phyloP scores from a whole-genome alignment of 2,888 invertebrate species.

The Pasiphila rectangulata region DNA sequence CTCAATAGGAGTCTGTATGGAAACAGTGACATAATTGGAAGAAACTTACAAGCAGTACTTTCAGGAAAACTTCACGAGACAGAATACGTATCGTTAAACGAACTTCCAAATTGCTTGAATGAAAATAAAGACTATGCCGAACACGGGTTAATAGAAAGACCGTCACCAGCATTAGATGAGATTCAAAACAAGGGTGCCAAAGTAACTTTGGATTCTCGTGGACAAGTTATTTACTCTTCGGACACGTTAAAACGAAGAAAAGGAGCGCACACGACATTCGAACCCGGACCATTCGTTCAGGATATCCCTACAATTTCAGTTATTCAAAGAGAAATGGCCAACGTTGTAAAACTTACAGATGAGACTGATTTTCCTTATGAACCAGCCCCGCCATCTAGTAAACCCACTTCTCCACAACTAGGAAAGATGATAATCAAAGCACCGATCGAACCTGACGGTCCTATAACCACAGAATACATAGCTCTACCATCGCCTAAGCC shows the following conservation, averaged over 20 bases:
- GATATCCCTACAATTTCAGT: slow-evolving; percentile 73
- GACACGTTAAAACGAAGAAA: slow-evolving; percentile 90
- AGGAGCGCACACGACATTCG: slow-evolving; percentile 91
- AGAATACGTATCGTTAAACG: slow-evolving; percentile 91
- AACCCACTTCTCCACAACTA: slow-evolving; percentile 83
- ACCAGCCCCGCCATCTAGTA: slow-evolving; percentile 60
- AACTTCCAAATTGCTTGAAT: slow-evolving; percentile 83
- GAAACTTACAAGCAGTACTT: slow-evolving; percentile 81
- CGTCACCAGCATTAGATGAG: slow-evolving; percentile 58
- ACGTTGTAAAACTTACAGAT: slow-evolving; percentile 63
- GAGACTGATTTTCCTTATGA: slow-evolving; percentile 75
- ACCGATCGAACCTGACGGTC: slow-evolving; percentile 67
- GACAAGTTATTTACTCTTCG: slow-evolving; percentile 93
- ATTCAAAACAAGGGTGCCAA: slow-evolving; percentile 85
- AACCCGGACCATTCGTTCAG: slow-evolving; percentile 92
- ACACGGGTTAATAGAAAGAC: slow-evolving; percentile 55
- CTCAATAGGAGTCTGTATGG: slow-evolving; percentile 78
- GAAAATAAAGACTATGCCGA: slow-evolving; percentile 70
- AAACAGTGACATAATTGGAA: slow-evolving; percentile 85
- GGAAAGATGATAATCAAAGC: slow-evolving; percentile 84
- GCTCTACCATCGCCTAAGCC: slow-evolving; percentile 80
- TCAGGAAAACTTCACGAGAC: slow-evolving; percentile 83
- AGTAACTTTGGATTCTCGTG: slow-evolving; percentile 91
- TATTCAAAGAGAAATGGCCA: slow-evolving; percentile 66
- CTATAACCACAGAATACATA: slow-evolving; percentile 78